A percentile compares a stretch with the other conserved stretches of the same genome.
Conservation (phyloP, 2,888 invertebrate species). For the Pedicia rivosa region DNA sequence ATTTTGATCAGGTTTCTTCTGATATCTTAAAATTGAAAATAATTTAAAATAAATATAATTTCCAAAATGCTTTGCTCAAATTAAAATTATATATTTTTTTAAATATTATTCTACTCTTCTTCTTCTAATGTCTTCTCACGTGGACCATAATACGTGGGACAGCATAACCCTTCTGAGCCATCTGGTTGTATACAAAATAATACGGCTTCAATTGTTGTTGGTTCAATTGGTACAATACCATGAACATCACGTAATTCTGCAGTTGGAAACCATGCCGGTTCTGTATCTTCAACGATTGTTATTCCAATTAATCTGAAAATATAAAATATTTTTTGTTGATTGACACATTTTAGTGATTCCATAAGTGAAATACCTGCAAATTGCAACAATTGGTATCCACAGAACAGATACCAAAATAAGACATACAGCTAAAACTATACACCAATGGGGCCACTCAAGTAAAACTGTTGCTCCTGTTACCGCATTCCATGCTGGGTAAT, state of each 20-base stretch:
- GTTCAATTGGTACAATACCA: conserved; percentile 70
- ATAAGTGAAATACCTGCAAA: conserved; percentile 45
- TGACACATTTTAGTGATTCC: no score
- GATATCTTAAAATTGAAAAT: no score
- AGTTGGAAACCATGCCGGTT: conserved; percentile 85
- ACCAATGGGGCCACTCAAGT: conserved; percentile 81
- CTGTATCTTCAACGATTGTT: conserved; percentile 70
- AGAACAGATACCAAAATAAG: conserved; percentile 65
- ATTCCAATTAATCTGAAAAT: conserved; percentile 57
- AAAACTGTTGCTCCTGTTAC: conserved; percentile 53
- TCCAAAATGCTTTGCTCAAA: no score
- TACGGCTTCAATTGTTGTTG: conserved; percentile 57
- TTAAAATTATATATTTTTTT: no score
- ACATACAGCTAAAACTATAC: conserved; percentile 53
- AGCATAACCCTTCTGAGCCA: conserved; percentile 70
- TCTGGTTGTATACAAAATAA: conserved; percentile 74
- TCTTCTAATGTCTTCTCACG: conserved; percentile 30
- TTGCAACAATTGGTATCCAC: conserved; percentile 75
- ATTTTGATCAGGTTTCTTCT: no score
- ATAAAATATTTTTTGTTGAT: conserved; percentile 6
- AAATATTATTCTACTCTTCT: conserved; percentile 18
- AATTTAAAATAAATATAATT: no score
- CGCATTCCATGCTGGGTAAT: conserved; percentile 72
- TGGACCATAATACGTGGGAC: conserved; percentile 39
- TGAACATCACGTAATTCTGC: conserved; percentile 79